These are phyloP conservation scores for Apodemus agrarius DNA, from an alignment of 2,797 vertebrate genomes.

Conservation along the genomic window DNA sequence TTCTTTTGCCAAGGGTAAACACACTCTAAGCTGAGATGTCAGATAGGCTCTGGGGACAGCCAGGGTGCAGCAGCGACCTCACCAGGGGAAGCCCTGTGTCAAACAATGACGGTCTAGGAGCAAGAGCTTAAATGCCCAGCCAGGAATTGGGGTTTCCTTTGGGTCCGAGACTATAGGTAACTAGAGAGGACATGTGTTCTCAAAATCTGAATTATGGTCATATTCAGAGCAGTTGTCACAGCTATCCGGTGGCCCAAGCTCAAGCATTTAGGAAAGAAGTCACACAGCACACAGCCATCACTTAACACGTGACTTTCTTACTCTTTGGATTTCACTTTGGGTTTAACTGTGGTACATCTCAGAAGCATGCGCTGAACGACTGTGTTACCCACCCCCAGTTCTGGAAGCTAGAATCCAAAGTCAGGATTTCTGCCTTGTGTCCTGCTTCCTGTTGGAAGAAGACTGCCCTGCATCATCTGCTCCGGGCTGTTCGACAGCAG, in stretches of 20 bases:
- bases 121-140: background rate
- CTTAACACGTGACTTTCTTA: background rate
- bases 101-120: background rate
- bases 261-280: background rate
- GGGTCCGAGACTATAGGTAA: background rate
- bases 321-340: background rate
- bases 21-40: background rate
- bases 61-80: background rate
- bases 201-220: background rate
- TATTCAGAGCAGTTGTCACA: background rate
- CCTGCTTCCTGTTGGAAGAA: background rate
- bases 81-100: background rate
- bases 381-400: background rate
- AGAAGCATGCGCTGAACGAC: background rate
- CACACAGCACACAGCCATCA: background rate
- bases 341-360: background rate
- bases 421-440: background rate
- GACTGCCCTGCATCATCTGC: background rate
- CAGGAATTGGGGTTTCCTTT: background rate
- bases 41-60: background rate
- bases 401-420: background rate
- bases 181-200: background rate
- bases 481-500: background rate
- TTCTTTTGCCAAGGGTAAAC: constrained; percentile 65
- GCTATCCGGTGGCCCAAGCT: background rate